Conservation (phyloP, 2,797 vertebrate species). For the Peromyscus attwateri region DNA sequence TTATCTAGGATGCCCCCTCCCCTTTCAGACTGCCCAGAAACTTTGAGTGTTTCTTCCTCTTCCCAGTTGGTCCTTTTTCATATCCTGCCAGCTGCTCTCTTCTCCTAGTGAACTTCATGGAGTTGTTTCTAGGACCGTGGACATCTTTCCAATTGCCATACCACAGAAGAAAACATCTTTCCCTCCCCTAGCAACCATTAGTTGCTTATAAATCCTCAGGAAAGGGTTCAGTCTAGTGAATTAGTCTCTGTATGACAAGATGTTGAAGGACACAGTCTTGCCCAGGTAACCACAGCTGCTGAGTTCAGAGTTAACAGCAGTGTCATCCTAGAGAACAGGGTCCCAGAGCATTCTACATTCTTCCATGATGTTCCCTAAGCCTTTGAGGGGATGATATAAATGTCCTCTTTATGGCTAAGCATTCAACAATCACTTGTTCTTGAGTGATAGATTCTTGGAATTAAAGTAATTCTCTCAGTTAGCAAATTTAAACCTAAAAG, state of each 20-base stretch:
- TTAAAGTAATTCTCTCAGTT: slow-evolving; percentile 1
- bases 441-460: not conserved
- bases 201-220: not conserved
- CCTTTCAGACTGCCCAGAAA: not conserved
- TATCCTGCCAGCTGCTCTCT: not conserved
- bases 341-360: not conserved
- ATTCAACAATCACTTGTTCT: not conserved
- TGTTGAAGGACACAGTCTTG: not conserved
- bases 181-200: not conserved
- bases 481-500: not conserved
- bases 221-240: not conserved
- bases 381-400: not conserved
- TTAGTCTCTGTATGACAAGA: not conserved
- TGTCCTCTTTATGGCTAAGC: not conserved
- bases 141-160: not conserved
- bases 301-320: not conserved
- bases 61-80: not conserved
- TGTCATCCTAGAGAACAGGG: not conserved
- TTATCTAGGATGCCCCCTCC: not conserved
- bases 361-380: not conserved
- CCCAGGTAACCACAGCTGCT: not conserved
- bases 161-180: not conserved
- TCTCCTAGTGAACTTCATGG: not conserved
- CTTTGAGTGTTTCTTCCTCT: not conserved
- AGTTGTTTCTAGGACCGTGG: not conserved